Evolutionary conservation across 2,888 invertebrate genomes (phyloP), one percentile per base, ranked within the genome.

Genomic region (Drosophila siamana): DNA sequence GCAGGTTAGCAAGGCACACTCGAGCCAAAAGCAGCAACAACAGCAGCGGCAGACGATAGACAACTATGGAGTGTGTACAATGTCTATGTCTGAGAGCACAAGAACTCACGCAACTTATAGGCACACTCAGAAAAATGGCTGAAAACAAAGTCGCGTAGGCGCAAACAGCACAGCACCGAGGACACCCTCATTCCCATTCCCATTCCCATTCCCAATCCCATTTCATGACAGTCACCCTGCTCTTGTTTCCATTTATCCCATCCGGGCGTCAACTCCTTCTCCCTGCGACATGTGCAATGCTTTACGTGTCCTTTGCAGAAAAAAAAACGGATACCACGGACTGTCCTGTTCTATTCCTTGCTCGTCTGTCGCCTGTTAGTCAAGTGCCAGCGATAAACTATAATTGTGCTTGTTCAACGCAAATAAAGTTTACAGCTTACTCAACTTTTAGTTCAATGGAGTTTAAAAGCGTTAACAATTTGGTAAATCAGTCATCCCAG

Each of bases 61-160:
- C 69, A 69, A 75, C 64, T 51, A 55, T 70, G 71, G 77, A 71
- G 64, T 78, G 74, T 74, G 70, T 79, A 55, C 63, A 61, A 63
- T 50, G 87, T 82, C 87, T 81, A 63, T 50, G 87, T 82, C 87
- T 81, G 76, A 40, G 87, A 78, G 78, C 72, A 78, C 69, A 74
- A 71, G 59, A 87, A 61, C 81, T 69, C 88, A 83, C 88, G 88
- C 88, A 83, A 81, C 71, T 69, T 69, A 68, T 63, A 63, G 67
- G 60, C 65, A 61, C 43, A 46, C 63, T 63, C 65, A 68, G 61
- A 59, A 67, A 75, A 69, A 72, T 54, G 63, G 47, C 63, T 48
- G 57, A 47, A 50, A 57, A 44, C 48, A 61, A 26, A 61, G 30
- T 33, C 33, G 44, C 61, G 22, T 47, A 40, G 59, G 51, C 47